phyloP scores from a whole-genome alignment of 64 coral and sea anemone genomes.

The Orbicella faveolata region DNA sequence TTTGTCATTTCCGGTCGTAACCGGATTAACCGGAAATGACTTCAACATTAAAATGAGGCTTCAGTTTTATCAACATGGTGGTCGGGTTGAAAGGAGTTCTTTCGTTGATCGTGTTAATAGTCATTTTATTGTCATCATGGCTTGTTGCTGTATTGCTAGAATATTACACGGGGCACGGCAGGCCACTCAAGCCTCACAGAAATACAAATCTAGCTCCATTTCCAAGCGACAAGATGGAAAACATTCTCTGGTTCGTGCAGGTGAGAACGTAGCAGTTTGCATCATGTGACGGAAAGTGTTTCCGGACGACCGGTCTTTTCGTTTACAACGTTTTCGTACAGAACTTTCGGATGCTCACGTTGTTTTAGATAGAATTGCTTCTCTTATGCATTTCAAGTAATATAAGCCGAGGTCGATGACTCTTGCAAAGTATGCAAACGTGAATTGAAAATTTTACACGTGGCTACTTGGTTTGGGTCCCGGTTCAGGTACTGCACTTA shows the following conservation, averaged over 20 bases:
- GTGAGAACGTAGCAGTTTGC: slow-evolving; percentile 1
- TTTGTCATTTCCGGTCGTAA: neutral
- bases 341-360: no score
- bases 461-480: no score
- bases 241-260: slow-evolving; percentile 97
- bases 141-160: slow-evolving; percentile 77
- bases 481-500: no score
- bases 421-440: no score
- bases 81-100: slow-evolving; percentile 45
- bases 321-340: neutral
- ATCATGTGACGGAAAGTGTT: slow-evolving; percentile 13
- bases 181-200: slow-evolving; percentile 50
- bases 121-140: slow-evolving; percentile 88
- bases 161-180: slow-evolving; percentile 90
- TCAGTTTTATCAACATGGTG: slow-evolving; percentile 52
- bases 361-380: no score
- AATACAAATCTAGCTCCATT: slow-evolving; percentile 74
- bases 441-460: no score
- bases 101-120: slow-evolving; percentile 69
- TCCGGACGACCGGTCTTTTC: slow-evolving; percentile 7
- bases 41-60: neutral
- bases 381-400: no score
- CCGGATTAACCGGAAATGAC: slow-evolving; percentile 5
- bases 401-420: no score
- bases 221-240: slow-evolving; percentile 88